Percentiles rank a stretch among this genome's conserved stretches.
These are phyloP conservation scores for Danio choprae DNA, from an alignment of 2,797 vertebrate genomes.

Conservation along the genomic window DNA sequence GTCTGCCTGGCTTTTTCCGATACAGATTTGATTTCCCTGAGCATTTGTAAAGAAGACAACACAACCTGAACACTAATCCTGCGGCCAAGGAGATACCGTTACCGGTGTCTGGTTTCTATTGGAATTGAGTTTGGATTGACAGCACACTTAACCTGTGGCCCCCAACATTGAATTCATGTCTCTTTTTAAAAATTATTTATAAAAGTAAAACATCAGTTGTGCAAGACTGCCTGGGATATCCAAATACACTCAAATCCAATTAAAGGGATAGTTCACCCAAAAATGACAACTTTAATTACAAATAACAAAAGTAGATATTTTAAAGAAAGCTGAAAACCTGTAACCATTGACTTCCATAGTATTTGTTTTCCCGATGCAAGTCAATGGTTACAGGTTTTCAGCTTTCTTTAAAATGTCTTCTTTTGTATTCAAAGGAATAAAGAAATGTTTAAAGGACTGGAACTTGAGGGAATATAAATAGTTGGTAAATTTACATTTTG, in stretches of 20 bases:
- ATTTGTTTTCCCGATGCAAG: no score
- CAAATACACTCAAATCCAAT: neutral
- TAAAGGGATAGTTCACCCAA: no score
- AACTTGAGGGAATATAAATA: no score
- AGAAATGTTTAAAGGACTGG: no score
- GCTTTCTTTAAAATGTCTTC: no score
- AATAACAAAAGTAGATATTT: no score
- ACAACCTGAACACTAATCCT: slow-evolving; percentile 68
- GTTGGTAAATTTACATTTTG: no score
- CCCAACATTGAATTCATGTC: slow-evolving; percentile 61
- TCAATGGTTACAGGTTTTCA: no score
- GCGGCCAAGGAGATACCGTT: slow-evolving; percentile 69
- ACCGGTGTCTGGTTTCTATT: slow-evolving; percentile 73
- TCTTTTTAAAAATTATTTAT: slow-evolving; percentile 58
- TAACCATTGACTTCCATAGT: no score
- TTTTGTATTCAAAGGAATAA: no score
- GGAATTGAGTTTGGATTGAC: slow-evolving; percentile 64
- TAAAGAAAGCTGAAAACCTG: no score
- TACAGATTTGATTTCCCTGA: slow-evolving; percentile 74
- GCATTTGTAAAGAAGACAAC: slow-evolving; percentile 74
- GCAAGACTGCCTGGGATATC: neutral
- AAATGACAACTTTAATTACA: no score
- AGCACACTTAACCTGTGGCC: slow-evolving; percentile 69
- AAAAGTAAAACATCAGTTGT: slow-evolving; percentile 53
- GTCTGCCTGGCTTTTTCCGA: slow-evolving; percentile 63